Evolutionary conservation across 2,888 invertebrate genomes (phyloP), one percentile per base, ranked within the genome.

Genomic region (Eugnorisma glareosa): DNA sequence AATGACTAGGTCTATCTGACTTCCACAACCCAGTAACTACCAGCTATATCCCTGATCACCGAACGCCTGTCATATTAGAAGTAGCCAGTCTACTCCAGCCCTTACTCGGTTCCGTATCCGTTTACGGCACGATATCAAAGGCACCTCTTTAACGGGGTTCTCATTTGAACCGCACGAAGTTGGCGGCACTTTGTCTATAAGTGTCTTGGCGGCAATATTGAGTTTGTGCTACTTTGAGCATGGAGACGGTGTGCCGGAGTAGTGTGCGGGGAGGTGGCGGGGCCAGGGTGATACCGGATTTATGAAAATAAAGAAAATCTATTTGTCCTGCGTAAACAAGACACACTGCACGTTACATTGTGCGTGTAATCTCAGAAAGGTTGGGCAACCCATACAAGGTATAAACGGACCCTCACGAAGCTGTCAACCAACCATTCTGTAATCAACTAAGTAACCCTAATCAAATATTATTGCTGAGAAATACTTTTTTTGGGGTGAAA

Each of bases 171-270:
- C 73, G 24, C 35, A 74, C 35, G 59, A 45, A 77, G 71, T 81
- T 51, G 57, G 45, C 6, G 35, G 21, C 72, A 87, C 83, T 77
- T 81, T 73, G 85, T 87, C 79, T 81, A 72, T 75, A 73, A 83
- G 77, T 85, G 81, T 86, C 87, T 74, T 69, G 67, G 73, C 73
- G 59, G 77, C 76, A 37, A 81, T 85, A 87, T 87, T 75, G 81
- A 83, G 87, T 85, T 81, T 79, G 81, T 73, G 71, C 71, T 75
- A 79, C 73, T 87, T 82, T 54, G 73, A 40, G 45, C 66, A 75
- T 64, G 31, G 64, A 73, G 37, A 66, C 54, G 37, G 28, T n/a
- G 13, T 51, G 48, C 15, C 15, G 43, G 37, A 28, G 13, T 21
- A 28, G 54, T 74, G 74, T 81, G 54, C 40, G 66, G 10, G 1